These are phyloP conservation scores for Notarius quadriscutis DNA, from an alignment of 2,113 vertebrate genomes.

Conservation along the genomic window DNA sequence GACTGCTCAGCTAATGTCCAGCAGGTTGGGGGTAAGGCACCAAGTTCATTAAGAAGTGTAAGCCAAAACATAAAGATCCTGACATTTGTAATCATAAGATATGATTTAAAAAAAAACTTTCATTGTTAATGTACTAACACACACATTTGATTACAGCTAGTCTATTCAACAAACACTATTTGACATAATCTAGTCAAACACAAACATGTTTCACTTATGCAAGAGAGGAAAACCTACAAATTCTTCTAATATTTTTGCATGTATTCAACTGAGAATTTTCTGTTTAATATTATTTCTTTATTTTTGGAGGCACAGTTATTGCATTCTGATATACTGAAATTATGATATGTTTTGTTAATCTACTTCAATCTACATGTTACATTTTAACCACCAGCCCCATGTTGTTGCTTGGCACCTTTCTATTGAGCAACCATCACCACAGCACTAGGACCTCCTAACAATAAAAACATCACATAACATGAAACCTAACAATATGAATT, in stretches of 20 bases:
- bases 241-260: conserved; percentile 26
- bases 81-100: background rate
- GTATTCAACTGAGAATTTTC: conserved; percentile 11
- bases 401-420: background rate
- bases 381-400: background rate
- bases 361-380: background rate
- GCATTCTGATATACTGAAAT: conserved; percentile 35
- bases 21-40: background rate
- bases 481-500: background rate
- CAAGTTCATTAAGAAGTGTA: background rate
- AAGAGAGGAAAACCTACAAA: background rate
- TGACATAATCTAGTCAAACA: background rate
- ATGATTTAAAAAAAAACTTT: background rate
- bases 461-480: background rate
- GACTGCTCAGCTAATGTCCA: background rate
- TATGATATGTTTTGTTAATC: background rate
- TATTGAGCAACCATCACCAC: background rate
- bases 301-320: background rate
- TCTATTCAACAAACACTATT: conserved; percentile 7
- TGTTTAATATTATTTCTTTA: conserved; percentile 14
- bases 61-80: background rate
- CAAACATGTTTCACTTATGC: conserved; percentile 13
- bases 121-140: conserved; percentile 21
- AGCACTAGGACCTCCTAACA: background rate
- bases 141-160: background rate